Evolutionary conservation across 2,797 vertebrate genomes (phyloP), one percentile per base, ranked within the genome.

Genomic region (Notamacropus eugenii): DNA sequence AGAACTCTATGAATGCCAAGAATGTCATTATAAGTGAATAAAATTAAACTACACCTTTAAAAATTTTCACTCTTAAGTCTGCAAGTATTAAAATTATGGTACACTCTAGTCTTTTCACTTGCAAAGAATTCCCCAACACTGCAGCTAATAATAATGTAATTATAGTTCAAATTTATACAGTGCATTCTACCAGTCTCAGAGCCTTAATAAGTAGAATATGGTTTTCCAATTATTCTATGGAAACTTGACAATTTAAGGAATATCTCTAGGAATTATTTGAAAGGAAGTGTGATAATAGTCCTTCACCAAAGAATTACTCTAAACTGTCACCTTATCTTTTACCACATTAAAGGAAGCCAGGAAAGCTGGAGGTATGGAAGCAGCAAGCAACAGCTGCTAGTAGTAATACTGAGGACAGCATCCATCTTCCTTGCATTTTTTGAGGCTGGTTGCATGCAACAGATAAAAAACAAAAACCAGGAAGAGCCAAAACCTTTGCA

Each of bases 11-110:
- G 22, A 5, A 52, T 40, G 57, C 55, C 55, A 94, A 54, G 93
- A 95, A n/a, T 91, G 96, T 94, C 54, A 91, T 93, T 31, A 90
- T 82, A 90, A 92, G 27, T 4, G 22, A 46, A 82, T 46, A 24
- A 82, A 82, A 82, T 82, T 82, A 82, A 82, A 82, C 22, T 46
- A 82, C 4, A 82, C 22, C 40, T 82, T 82, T 82, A 92, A 93
- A 90, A 96, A 96, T 92, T 92, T 40, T 92, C 57, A 93, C 92
- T 52, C 14, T 62, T 90, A 62, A 82, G 27, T 82, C 95, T 93
- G 92, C 62, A 82, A 46, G 22, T 11, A 82, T 82, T 82, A 82
- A 87, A 87, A 46, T 50, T 5, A 74, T 22, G 54, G 22, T 92
- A 4, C 16, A 56, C 31, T 92, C 54, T 55, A 55, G 91, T 54